A percentile compares a stretch with the other conserved stretches of the same genome.
Conservation (phyloP, 2,888 invertebrate genomes). For the Microctonus aethiopoides region DNA sequence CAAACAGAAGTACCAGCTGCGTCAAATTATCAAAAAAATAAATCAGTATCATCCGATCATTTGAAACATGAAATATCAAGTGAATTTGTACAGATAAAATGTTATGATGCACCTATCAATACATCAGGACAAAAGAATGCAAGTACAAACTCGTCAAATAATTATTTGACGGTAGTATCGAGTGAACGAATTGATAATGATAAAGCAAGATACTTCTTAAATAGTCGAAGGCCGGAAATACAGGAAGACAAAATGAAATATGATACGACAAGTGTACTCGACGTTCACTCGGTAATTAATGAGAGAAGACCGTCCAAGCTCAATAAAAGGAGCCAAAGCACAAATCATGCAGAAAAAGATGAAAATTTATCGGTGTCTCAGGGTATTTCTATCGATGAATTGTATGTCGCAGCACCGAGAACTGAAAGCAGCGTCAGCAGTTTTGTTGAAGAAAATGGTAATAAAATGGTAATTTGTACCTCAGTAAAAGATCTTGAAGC, state of each 20-base stretch:
- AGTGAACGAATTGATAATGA: conserved; percentile 23
- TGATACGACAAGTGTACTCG: conserved; percentile 47
- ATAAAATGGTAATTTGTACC: conserved; percentile 17
- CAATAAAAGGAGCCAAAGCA: conserved; percentile 41
- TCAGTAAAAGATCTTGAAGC: conserved; percentile 26
- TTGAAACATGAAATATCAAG: not conserved
- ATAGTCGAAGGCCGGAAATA: conserved; percentile 13
- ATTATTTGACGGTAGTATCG: conserved; percentile 6
- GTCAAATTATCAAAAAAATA: not conserved
- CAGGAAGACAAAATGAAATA: conserved; percentile 18
- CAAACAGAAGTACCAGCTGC: not conserved
- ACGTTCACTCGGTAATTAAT: conserved; percentile 64
- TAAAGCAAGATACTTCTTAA: conserved; percentile 6
- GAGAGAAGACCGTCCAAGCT: conserved; percentile 62
- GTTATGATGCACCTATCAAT: not conserved
- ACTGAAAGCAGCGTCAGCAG: not conserved
- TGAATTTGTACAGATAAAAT: not conserved
- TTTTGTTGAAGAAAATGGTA: not conserved
- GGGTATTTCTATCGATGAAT: conserved; percentile 26
- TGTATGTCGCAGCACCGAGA: conserved; percentile 9
- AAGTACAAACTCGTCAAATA: conserved; percentile 30
- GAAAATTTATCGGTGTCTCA: conserved; percentile 21
- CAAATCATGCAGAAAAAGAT: conserved; percentile 22
- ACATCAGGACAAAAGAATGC: not conserved
- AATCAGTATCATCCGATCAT: not conserved